Conservation (phyloP, 2,113 vertebrate genomes). For the Pyrgilauda ruficollis region DNA sequence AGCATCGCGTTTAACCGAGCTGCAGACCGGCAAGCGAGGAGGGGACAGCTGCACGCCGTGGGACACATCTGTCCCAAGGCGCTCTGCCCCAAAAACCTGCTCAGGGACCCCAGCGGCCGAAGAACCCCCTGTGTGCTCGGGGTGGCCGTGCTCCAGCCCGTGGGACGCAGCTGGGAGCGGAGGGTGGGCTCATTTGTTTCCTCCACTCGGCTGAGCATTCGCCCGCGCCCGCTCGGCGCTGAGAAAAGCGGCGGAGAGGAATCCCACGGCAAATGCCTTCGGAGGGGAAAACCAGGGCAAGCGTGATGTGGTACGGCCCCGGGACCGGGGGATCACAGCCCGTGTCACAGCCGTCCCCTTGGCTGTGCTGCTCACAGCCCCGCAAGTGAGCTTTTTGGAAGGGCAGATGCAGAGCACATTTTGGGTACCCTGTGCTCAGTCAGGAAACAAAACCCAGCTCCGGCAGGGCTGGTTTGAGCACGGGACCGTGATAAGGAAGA, state of each 20-base stretch:
- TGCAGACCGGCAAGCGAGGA: accelerated
- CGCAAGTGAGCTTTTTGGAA: accelerated
- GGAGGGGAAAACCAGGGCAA: conserved; percentile 12
- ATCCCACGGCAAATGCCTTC: conserved; percentile 21
- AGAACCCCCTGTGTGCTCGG: accelerated
- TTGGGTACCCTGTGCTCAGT: background rate
- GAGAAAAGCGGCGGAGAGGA: background rate
- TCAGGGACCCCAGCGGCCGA: accelerated
- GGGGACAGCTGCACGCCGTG: accelerated
- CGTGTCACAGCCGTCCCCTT: background rate
- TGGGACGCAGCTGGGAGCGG: background rate
- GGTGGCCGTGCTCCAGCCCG: accelerated
- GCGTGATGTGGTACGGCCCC: accelerated
- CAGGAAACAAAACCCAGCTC: background rate
- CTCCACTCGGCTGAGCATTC: conserved; percentile 28
- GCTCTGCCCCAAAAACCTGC: background rate
- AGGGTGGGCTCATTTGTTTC: conserved; percentile 11
- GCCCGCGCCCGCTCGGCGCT: accelerated
- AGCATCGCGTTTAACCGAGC: accelerated
- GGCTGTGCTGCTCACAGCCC: too few relatives aligned
- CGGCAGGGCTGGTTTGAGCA: background rate
- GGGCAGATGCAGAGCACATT: accelerated
- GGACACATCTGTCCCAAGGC: accelerated
- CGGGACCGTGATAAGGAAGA: background rate
- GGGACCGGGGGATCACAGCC: background rate